Evolutionary conservation across 2,888 invertebrate genomes (phyloP).

Genomic region (Maniola hyperantus): DNA sequence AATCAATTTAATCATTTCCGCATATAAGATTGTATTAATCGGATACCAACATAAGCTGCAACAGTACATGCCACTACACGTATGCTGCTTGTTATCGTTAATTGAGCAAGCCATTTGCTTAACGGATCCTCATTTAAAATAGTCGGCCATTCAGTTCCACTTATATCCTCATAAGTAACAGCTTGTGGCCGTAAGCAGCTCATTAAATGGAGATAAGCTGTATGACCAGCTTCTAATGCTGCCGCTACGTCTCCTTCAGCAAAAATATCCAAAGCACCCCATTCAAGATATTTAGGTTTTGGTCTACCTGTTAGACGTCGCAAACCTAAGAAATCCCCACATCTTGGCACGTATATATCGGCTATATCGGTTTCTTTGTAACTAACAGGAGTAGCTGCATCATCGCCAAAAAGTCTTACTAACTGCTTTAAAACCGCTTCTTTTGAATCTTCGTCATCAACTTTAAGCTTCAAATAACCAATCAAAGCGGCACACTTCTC

Average conservation of each 20-base stretch:
- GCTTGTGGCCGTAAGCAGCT: conserved; percentile 70
- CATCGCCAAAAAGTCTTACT: conserved; percentile 63
- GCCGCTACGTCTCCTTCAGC: conserved; percentile 71
- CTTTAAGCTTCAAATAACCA: conserved; percentile 63
- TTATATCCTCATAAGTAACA: conserved; percentile 63
- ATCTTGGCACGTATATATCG: conserved; percentile 66
- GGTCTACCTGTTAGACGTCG: conserved; percentile 47
- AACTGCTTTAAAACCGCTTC: conserved; percentile 65
- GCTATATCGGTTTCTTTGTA: conserved; percentile 61
- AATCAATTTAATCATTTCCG: conserved; percentile 16
- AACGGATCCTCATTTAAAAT: conserved; percentile 48
- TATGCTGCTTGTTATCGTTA: conserved; percentile 54
- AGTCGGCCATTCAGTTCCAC: conserved; percentile 50
- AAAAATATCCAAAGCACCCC: conserved; percentile 73
- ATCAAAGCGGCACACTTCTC: conserved; percentile 57
- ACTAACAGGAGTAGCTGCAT: conserved; percentile 57
- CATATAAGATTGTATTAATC: conserved; percentile 47
- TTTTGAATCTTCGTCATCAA: conserved; percentile 48
- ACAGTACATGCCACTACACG: conserved; percentile 50
- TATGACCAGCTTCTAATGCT: conserved; percentile 71
- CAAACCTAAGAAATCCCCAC: conserved; percentile 68
- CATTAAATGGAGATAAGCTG: conserved; percentile 64
- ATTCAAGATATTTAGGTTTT: conserved; percentile 56
- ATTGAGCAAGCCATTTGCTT: conserved; percentile 47
- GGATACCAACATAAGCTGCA: conserved; percentile 49